A percentile compares a stretch with the other conserved stretches of the same genome.
Evolutionary conservation across 1,140 invertebrate species (phyloP).

Genomic region (Amyelois transitella): DNA sequence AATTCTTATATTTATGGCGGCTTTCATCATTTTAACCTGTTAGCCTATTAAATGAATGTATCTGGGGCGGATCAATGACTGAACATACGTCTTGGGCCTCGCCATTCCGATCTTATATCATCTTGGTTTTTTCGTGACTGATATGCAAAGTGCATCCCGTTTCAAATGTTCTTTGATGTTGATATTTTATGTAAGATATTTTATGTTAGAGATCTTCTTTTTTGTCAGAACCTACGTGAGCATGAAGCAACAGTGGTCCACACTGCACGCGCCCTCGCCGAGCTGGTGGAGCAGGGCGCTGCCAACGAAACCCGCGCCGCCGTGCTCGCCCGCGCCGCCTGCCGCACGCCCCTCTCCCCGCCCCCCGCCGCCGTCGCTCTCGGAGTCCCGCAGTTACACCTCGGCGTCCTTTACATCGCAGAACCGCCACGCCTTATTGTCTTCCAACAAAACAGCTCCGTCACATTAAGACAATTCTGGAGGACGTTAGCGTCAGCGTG

Average conservation of each 20-base stretch:
- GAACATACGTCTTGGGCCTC: no score
- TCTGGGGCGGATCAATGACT: no score
- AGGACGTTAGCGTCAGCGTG: slow-evolving; percentile 60
- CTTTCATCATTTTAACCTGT: no score
- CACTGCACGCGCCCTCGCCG: slow-evolving; percentile 55
- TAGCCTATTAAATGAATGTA: no score
- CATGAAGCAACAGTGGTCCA: slow-evolving; percentile 55
- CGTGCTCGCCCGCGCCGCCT: slow-evolving; percentile 52
- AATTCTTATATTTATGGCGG: no score
- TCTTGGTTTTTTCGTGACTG: no score
- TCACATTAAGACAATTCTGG: slow-evolving; percentile 56
- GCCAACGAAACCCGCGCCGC: slow-evolving; percentile 51
- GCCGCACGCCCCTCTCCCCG: slow-evolving; percentile 42
- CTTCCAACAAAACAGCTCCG: slow-evolving; percentile 63
- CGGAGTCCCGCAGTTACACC: slow-evolving; percentile 62
- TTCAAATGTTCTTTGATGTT: no score
- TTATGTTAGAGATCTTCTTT: slow-evolving; percentile 4
- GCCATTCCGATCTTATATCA: no score
- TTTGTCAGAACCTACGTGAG: slow-evolving; percentile 46
- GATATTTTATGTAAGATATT: neutral
- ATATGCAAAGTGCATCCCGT: neutral
- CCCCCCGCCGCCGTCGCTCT: slow-evolving; percentile 61
- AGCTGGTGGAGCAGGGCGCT: slow-evolving; percentile 48
- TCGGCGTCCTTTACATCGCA: slow-evolving; percentile 59
- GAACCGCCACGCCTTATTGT: slow-evolving; percentile 50